Conservation (phyloP, 2,888 invertebrate species). For the Phalera bucephala region DNA sequence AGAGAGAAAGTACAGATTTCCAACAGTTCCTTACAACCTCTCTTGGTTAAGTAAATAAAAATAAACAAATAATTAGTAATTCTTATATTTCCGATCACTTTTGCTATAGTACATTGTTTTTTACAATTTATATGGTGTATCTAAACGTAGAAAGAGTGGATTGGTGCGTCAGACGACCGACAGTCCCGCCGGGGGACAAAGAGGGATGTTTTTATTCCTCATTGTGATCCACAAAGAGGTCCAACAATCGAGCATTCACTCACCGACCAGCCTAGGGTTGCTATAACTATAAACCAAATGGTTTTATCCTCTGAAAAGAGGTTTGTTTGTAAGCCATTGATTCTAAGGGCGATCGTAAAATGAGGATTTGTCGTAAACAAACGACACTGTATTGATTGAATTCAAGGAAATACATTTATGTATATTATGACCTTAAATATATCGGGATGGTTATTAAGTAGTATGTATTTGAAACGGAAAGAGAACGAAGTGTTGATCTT, state of each 20-base stretch:
- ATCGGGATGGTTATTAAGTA: too few relatives aligned
- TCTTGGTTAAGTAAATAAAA: too few relatives aligned
- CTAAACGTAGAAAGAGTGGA: constrained; percentile 34
- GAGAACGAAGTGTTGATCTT: too few relatives aligned
- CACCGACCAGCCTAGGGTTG: constrained; percentile 47
- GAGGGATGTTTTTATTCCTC: constrained; percentile 70
- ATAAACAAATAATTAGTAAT: too few relatives aligned
- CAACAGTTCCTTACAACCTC: too few relatives aligned
- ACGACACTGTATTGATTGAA: constrained; percentile 8
- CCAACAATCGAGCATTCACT: constrained; percentile 63
- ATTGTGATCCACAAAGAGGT: constrained; percentile 63
- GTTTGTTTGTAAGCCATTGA: constrained; percentile 22
- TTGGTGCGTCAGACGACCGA: constrained; percentile 47
- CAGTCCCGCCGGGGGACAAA: constrained; percentile 51
- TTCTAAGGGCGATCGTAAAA: constrained; percentile 21
- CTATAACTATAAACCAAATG: constrained; percentile 31
- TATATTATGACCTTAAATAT: too few relatives aligned
- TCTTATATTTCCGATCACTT: too few relatives aligned
- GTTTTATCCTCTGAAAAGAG: constrained; percentile 23
- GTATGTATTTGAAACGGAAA: too few relatives aligned
- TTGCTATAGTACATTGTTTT: too few relatives aligned
- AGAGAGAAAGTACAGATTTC: too few relatives aligned
- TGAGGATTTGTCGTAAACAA: constrained; percentile 19
- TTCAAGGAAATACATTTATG: too few relatives aligned
- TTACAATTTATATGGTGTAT: too few relatives aligned